Base-by-base conservation (phyloP, 2,888 invertebrate species). In the Andrena minutula region DNA sequence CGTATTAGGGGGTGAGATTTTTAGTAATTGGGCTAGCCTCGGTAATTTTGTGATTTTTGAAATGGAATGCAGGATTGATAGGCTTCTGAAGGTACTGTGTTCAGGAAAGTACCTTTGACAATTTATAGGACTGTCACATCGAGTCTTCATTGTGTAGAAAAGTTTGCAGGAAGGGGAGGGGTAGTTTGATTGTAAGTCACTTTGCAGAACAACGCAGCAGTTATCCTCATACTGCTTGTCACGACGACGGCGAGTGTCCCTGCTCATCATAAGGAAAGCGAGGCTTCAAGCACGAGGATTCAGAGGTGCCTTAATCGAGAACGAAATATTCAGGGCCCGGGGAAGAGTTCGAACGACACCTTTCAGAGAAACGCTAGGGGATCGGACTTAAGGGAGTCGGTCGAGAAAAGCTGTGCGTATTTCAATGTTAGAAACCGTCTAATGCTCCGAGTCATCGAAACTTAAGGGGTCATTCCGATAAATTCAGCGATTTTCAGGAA, bases 141-240 rank as follows among this genome's bases (percentile, higher is more conserved):
- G 41, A 41, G 41, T 41, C 16, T 41, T 41, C 41, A 5, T 41
- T 41, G 5, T 4, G 41, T 41, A 5, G 16, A 4, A 16, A 41
- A 41, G 12, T 10, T 41, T 7, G 20, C 8, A 4, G 2, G 8
- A 64, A 7, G 3, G 10, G 6, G 8, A 26, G 12, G 28, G 26
- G 53, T 20, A 20, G 2, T 10, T 49, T 63, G 49, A 58, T 49
- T 23, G 16, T n/a, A 10, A 10, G 49, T 70, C 20, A 28, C 16
- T 71, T 79, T 85, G 0, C 80, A 92, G 92, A 81, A 84, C 64
- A 78, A 72, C 41, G 70, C 71, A 41, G 77, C 79, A 53, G 82
- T 91, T n/a, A 30, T 72, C 16, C 35, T 87, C 47, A 47, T 69
- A 58, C 6, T 88, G 4, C 49, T 86, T 58, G 47, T 76, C 28